phyloP scores from a whole-genome alignment of 2,113 vertebrate genomes.

The Sakesphorus luctuosus region DNA sequence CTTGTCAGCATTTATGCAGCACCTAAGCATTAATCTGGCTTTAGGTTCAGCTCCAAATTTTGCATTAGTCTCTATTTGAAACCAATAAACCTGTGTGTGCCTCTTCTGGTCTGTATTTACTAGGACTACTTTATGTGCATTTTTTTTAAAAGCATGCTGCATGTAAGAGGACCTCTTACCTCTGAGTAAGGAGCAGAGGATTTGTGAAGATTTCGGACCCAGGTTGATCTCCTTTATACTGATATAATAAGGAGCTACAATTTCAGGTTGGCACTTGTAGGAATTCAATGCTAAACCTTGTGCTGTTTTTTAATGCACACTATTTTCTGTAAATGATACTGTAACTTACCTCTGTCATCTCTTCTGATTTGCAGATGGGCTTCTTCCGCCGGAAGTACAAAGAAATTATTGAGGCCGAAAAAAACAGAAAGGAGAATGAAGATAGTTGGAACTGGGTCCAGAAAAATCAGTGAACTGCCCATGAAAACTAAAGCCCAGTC shows the following conservation, averaged over 20 bases:
- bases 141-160: neutral
- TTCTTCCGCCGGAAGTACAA: conserved; percentile 97
- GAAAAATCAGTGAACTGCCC: conserved; percentile 89
- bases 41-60: neutral
- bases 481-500: conserved; percentile 59
- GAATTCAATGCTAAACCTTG: neutral
- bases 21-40: neutral
- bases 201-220: neutral
- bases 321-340: neutral
- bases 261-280: neutral
- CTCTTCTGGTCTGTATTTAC: neutral
- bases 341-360: neutral
- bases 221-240: neutral
- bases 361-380: conserved; percentile 86
- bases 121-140: neutral
- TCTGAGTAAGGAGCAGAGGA: neutral
- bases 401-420: conserved; percentile 97
- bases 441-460: conserved; percentile 98
- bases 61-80: neutral
- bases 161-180: neutral
- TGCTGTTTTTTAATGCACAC: neutral
- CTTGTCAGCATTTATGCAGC: neutral
- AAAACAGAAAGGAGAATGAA: conserved; percentile 94
- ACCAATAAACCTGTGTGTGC: neutral
- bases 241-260: neutral